A percentile compares a stretch with the other conserved stretches of the same genome.
Evolutionary conservation across 2,797 vertebrate genomes (phyloP).

Genomic region (Acanthurus leucopareius): DNA sequence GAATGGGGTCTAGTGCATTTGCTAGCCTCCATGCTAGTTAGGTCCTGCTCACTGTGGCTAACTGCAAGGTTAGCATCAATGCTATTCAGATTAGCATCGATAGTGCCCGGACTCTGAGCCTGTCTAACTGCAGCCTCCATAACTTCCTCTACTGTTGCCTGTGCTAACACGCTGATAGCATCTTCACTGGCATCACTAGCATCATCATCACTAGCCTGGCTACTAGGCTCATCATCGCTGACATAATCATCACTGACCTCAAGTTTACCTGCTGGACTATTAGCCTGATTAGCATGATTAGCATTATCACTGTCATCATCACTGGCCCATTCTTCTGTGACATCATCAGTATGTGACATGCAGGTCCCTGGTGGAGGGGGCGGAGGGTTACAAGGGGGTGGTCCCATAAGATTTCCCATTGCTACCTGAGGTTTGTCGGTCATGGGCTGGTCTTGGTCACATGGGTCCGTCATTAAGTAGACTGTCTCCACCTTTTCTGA

Average conservation of each 20-base stretch:
- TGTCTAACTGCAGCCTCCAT: conserved; percentile 82
- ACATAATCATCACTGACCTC: conserved; percentile 49
- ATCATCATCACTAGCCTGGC: conserved; percentile 40
- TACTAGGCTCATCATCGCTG: conserved; percentile 77
- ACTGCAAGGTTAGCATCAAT: conserved; percentile 20
- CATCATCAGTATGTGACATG: conserved; percentile 44
- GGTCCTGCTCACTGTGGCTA: conserved; percentile 14
- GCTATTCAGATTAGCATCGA: conserved; percentile 18
- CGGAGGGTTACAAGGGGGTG: conserved; percentile 41
- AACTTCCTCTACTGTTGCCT: conserved; percentile 82
- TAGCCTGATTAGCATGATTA: conserved; percentile 49
- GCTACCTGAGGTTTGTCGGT: conserved; percentile 77
- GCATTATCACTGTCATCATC: conserved; percentile 53
- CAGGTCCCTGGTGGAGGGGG: conserved; percentile 40
- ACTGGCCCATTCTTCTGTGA: conserved; percentile 52
- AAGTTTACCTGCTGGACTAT: conserved; percentile 2
- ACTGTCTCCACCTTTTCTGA: conserved; percentile 82
- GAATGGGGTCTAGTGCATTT: conserved; percentile 4
- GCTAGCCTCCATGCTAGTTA: conserved; percentile 2
- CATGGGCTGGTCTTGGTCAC: conserved; percentile 55
- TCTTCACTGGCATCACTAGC: conserved; percentile 66
- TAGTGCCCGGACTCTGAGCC: conserved; percentile 62
- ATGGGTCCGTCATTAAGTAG: conserved; percentile 58
- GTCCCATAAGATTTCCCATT: conserved; percentile 49
- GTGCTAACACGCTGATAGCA: conserved; percentile 70